Evolutionary conservation across 2,113 vertebrate genomes (phyloP), one percentile per base, ranked within the genome.

Genomic region (Phylloscopus whistleri): DNA sequence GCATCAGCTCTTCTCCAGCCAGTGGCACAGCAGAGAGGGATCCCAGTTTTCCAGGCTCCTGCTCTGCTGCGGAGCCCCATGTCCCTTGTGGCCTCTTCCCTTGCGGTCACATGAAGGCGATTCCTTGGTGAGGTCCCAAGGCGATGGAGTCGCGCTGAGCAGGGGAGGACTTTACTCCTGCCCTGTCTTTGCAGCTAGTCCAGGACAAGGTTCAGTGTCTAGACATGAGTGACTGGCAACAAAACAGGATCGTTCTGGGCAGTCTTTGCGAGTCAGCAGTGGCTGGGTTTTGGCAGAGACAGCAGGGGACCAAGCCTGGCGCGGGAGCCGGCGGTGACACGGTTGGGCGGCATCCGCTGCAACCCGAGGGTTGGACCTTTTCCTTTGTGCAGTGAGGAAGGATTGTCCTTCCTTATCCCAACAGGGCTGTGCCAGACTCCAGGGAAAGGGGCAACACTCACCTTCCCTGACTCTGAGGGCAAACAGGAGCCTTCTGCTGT

Each of bases 201-300:
- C 91, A 52, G 95, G 86, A 94, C 94, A 94, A 93, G 94, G 95
- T 89, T 94, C 94, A 94, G 90, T 7, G 64, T 84, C 89, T 35
- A 59, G 94, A 92, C 4, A 0, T 63, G 90, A 87, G 69, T 5
- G 22, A 60, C 44, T 95, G 96, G 78, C 95, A 92, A 19, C 0
- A 6, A 31, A 67, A 78, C 48, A 84, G 84, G 76, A 44, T 37
- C 15, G 0, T 90, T 93, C 92, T 70, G 90, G 79, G 76, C 83
- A 48, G 18, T 28, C 35, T 80, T 63, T 90, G 93, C 83, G n/a
- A 90, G 83, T 89, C 94, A 94, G 94, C 88, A 92, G 76, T 27
- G 35, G 24, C 76, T 84, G 90, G 60, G 64, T 55, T 94, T 88
- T 93, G 93, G 95, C 94, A 94, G 74, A 60, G 83, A 6, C 41